Evolutionary conservation across 2,888 invertebrate species (phyloP).

Genomic region (Drosophila nr. fundita): DNA sequence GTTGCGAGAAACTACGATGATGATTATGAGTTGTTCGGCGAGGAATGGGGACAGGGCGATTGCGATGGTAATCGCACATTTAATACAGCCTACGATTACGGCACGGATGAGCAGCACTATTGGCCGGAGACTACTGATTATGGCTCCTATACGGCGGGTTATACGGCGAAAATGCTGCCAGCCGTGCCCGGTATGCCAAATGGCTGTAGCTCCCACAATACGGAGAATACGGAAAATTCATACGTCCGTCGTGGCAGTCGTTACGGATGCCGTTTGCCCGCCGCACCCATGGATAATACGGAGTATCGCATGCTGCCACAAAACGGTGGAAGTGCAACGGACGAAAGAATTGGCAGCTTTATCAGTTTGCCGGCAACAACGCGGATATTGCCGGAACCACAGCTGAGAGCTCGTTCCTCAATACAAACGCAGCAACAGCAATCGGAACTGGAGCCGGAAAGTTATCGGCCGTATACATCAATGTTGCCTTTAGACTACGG

Average conservation of each 20-base stretch:
- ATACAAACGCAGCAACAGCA: conserved; percentile 35
- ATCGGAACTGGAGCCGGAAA: conserved; percentile 9
- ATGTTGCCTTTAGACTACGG: conserved; percentile 85
- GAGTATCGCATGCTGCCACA: conserved; percentile 71
- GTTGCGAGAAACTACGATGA: conserved; percentile 45
- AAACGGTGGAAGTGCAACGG: conserved; percentile 74
- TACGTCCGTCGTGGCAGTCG: conserved; percentile 59
- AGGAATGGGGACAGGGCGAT: conserved; percentile 25
- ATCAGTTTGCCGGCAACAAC: conserved; percentile 81
- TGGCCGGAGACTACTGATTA: neutral
- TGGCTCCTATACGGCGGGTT: neutral
- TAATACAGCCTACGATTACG: neutral
- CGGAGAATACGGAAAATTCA: conserved; percentile 19
- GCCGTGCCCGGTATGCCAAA: neutral
- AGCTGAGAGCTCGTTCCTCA: conserved; percentile 41
- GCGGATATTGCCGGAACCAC: conserved; percentile 72
- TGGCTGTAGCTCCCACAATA: conserved; percentile 20
- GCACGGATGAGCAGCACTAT: neutral
- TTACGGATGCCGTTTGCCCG: conserved; percentile 73
- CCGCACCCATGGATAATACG: conserved; percentile 64
- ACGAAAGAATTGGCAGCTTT: conserved; percentile 89
- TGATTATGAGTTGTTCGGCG: conserved; percentile 1
- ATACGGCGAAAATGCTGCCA: neutral
- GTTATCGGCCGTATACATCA: conserved; percentile 77
- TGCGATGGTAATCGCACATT: neutral